Conservation (phyloP, 1,140 invertebrate species). For the Magallana gigas region DNA sequence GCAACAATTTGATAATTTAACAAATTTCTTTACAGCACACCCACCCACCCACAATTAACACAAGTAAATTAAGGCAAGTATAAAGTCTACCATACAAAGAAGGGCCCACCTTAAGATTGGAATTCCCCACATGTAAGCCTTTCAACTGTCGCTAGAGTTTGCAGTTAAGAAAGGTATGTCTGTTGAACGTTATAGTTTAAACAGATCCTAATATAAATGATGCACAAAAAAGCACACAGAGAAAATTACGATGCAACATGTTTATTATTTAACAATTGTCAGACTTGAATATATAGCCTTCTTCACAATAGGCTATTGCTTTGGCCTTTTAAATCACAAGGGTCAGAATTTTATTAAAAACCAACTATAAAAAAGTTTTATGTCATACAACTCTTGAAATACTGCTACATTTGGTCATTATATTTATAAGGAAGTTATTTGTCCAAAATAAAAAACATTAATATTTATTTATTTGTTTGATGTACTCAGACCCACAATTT, state of each 20-base stretch:
- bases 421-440: slow-evolving; percentile 7
- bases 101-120: slow-evolving; percentile 3
- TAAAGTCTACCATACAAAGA: slow-evolving; percentile 6
- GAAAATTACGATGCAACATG: slow-evolving; percentile 5
- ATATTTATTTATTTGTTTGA: slow-evolving; percentile 8
- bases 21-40: slow-evolving; percentile 5
- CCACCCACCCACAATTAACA: background rate
- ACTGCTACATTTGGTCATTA: background rate
- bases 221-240: background rate
- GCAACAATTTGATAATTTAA: slow-evolving; percentile 7
- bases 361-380: background rate
- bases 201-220: slow-evolving; percentile 6
- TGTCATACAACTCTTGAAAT: slow-evolving; percentile 6
- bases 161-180: background rate
- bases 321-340: slow-evolving; percentile 5
- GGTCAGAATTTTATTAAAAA: background rate
- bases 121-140: background rate
- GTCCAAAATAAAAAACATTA: background rate
- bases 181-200: slow-evolving; percentile 1
- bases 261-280: slow-evolving; percentile 1
- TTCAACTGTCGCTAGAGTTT: no score
- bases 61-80: slow-evolving; percentile 5
- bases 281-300: background rate
- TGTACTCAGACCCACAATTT: slow-evolving; percentile 5
- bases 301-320: slow-evolving; percentile 5